Evolutionary conservation across 2,888 invertebrate species (phyloP).

Genomic region (Cyrtodaria siliqua): DNA sequence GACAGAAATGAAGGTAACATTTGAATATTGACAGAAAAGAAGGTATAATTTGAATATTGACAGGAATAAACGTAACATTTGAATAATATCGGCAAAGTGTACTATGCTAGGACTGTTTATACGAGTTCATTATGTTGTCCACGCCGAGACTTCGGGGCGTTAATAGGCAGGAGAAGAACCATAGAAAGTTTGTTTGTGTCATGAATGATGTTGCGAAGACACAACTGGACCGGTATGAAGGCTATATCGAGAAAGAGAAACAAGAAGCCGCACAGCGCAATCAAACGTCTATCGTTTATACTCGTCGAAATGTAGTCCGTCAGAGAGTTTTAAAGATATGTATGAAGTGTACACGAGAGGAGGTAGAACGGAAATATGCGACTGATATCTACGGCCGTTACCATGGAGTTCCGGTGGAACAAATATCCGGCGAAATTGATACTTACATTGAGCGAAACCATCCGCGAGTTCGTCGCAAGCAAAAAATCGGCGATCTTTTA

Average conservation of each 20-base stretch:
- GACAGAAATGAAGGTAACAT: too few species aligned
- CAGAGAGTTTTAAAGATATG: conserved; percentile 66
- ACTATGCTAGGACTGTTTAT: too few species aligned
- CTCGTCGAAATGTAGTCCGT: conserved; percentile 59
- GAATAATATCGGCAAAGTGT: too few species aligned
- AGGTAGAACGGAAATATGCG: conserved; percentile 42
- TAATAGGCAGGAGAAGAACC: conserved; percentile 59
- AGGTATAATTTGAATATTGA: too few species aligned
- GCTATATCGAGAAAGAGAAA: conserved; percentile 62
- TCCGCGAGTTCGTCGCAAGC: conserved; percentile 58
- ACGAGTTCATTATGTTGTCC: conserved; percentile 45
- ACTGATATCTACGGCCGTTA: conserved; percentile 58
- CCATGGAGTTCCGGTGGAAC: conserved; percentile 61
- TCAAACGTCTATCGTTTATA: conserved; percentile 58
- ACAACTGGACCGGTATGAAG: conserved; percentile 49
- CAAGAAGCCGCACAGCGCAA: conserved; percentile 58
- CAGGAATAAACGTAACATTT: too few species aligned
- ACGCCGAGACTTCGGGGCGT: conserved; percentile 52
- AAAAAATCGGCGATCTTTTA: conserved; percentile 62
- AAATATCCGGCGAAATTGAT: conserved; percentile 65
- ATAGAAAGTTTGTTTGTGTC: conserved; percentile 68
- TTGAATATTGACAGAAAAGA: too few species aligned
- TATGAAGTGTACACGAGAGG: conserved; percentile 65
- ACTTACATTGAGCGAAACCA: conserved; percentile 60
- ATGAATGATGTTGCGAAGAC: conserved; percentile 69